Evolutionary conservation across 1,140 invertebrate species (phyloP).

Genomic region (Lepidurus apus): DNA sequence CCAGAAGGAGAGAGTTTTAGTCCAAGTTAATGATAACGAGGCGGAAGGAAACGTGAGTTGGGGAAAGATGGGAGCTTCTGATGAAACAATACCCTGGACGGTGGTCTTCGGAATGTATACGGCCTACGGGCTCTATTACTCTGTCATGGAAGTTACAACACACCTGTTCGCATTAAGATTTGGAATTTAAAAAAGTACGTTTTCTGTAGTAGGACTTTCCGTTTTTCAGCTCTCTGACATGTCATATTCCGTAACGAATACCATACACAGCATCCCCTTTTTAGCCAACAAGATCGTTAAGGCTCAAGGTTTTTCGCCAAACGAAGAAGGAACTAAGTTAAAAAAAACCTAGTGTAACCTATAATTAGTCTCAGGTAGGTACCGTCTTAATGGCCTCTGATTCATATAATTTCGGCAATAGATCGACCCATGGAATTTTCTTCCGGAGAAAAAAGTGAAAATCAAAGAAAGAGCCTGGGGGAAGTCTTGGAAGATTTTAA

Average conservation of each 20-base stretch:
- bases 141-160: neutral
- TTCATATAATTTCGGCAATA: slow-evolving; percentile 10
- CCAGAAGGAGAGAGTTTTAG: neutral
- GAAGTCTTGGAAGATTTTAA: too few species aligned
- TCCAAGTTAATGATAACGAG: neutral
- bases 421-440: neutral
- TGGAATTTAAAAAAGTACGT: neutral
- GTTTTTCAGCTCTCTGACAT: neutral
- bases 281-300: neutral
- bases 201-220: neutral
- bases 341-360: neutral
- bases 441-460: neutral
- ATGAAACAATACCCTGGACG: neutral
- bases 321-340: neutral
- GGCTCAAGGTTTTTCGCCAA: neutral
- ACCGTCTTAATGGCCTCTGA: neutral
- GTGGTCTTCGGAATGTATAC: neutral
- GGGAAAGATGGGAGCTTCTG: neutral
- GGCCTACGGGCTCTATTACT: neutral
- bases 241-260: neutral
- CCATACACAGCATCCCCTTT: neutral
- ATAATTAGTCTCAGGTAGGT: neutral
- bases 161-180: neutral
- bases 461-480: neutral
- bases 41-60: neutral